Evolutionary conservation across 2,113 vertebrate genomes (phyloP).

Genomic region (Gnathonemus echidnorhynchus): DNA sequence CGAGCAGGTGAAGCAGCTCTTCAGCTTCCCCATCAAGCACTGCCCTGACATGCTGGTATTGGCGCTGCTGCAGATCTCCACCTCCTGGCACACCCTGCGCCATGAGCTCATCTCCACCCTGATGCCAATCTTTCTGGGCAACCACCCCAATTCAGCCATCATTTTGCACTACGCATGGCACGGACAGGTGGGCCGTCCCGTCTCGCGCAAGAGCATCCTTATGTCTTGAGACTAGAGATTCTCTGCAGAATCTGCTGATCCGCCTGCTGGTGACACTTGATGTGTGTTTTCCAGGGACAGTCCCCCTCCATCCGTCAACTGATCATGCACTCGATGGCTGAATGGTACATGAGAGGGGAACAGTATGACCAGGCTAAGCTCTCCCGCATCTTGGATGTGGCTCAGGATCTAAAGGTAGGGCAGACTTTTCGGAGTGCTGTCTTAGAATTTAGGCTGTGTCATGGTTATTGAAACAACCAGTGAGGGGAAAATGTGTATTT

Average conservation of each 20-base stretch:
- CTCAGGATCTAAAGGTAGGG: constrained; percentile 95
- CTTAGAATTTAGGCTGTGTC: not conserved
- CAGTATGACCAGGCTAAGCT: constrained; percentile 97
- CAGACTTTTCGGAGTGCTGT: not conserved
- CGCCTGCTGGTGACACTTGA: not conserved
- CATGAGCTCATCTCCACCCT: constrained; percentile 97
- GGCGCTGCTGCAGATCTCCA: constrained; percentile 91
- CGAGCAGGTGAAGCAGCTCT: constrained; percentile 97
- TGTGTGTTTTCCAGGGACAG: constrained; percentile 71
- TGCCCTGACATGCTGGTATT: constrained; percentile 97
- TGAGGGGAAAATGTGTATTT: not conserved
- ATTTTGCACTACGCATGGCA: constrained; percentile 99
- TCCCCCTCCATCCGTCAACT: constrained; percentile 98
- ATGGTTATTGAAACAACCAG: not conserved
- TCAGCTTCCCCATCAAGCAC: constrained; percentile 97
- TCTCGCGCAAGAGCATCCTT: not conserved
- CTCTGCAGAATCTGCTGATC: not conserved
- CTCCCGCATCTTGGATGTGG: constrained; percentile 96
- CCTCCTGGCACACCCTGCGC: constrained; percentile 93
- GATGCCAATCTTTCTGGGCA: constrained; percentile 98
- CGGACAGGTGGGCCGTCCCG: constrained; percentile 77
- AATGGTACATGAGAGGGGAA: constrained; percentile 99
- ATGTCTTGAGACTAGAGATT: not conserved
- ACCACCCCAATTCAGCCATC: constrained; percentile 98
- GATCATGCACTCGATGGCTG: constrained; percentile 99